Percentiles rank a stretch among this genome's conserved stretches.
Conservation (phyloP, 2,888 invertebrate species). For the Microplitis deprimator region DNA sequence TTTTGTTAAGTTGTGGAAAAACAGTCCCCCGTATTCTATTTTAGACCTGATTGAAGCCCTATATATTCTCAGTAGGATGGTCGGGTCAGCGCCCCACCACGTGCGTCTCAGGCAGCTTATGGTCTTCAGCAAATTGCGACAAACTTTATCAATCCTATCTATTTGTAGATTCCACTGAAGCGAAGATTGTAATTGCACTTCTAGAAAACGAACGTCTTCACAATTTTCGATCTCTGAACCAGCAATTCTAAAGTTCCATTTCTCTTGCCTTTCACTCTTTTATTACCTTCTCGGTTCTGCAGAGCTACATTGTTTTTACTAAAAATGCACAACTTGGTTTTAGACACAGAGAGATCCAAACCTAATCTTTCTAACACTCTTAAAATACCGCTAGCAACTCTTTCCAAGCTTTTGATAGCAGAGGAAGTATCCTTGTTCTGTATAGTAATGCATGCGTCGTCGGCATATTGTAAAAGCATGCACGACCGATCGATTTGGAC, state of each 20-base stretch:
- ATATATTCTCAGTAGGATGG: constrained; percentile 9
- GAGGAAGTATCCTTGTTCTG: no score
- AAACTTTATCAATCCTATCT: constrained; percentile 29
- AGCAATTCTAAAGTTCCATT: neutral
- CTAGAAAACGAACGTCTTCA: constrained; percentile 16
- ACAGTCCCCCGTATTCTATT: constrained; percentile 21
- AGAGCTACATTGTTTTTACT: constrained; percentile 1
- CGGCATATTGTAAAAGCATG: no score
- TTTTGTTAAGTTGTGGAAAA: constrained; percentile 19
- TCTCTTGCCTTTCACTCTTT: neutral
- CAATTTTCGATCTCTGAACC: neutral
- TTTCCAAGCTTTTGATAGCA: neutral
- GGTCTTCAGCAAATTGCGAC: constrained; percentile 33
- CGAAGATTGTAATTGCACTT: neutral
- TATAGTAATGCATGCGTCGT: no score
- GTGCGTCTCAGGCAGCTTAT: constrained; percentile 32
- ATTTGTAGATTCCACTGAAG: constrained; percentile 35
- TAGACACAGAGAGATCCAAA: constrained; percentile 17
- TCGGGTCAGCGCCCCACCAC: constrained; percentile 31
- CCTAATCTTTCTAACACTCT: constrained; percentile 15
- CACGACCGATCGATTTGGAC: neutral
- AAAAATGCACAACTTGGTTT: constrained; percentile 29
- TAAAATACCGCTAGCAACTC: neutral
- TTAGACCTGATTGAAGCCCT: constrained; percentile 17
- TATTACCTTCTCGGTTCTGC: neutral